Evolutionary conservation across 2,888 invertebrate species (phyloP).

Genomic region (Pristionchus maxplancki): DNA sequence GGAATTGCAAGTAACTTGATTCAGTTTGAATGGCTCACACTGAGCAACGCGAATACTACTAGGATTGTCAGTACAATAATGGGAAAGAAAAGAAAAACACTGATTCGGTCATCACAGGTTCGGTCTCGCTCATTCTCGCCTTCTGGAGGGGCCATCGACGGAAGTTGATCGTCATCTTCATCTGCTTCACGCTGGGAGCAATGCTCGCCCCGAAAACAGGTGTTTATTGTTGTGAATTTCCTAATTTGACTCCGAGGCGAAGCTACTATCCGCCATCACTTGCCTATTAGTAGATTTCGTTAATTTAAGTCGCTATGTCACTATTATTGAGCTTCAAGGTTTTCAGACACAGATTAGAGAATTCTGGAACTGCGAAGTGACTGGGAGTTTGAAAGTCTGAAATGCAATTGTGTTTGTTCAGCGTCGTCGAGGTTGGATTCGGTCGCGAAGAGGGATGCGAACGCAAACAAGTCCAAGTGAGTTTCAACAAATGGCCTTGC

Average conservation of each 20-base stretch:
- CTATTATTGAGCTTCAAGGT: no score
- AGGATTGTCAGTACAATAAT: no score
- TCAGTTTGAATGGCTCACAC: no score
- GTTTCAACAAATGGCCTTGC: neutral
- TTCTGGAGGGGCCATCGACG: slow-evolving; percentile 46
- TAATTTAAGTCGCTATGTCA: no score
- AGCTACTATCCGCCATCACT: no score
- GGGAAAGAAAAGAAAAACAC: no score
- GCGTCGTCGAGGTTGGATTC: neutral
- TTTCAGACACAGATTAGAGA: neutral
- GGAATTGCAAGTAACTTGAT: no score
- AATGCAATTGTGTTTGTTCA: slow-evolving; percentile 27
- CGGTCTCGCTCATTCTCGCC: slow-evolving; percentile 34
- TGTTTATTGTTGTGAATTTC: neutral
- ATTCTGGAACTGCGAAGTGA: neutral
- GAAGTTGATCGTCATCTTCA: slow-evolving; percentile 47
- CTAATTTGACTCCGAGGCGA: no score
- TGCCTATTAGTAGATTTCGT: no score
- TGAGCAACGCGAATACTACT: no score
- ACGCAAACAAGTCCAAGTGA: slow-evolving; percentile 6
- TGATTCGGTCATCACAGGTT: slow-evolving; percentile 7
- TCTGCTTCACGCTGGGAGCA: slow-evolving; percentile 29
- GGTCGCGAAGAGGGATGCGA: slow-evolving; percentile 25
- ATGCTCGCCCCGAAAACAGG: slow-evolving; percentile 35
- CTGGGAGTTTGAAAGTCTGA: neutral